Evolutionary conservation across 2,797 vertebrate species (phyloP).

Genomic region (Cetoscarus ocellatus): DNA sequence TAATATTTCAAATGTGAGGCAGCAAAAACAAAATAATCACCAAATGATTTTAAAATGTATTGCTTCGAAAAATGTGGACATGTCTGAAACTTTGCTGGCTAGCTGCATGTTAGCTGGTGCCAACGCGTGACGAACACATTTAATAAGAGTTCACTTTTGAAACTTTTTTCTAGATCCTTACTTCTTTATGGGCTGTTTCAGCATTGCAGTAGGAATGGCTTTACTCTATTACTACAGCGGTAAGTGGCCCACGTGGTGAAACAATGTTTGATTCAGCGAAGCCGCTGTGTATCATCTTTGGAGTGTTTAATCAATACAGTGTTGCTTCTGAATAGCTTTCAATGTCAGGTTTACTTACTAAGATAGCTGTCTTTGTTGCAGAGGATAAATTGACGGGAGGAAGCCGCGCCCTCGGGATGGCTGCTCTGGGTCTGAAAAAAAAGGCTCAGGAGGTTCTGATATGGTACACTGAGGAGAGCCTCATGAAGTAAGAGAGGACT

Average conservation of each 20-base stretch:
- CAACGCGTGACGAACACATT: too few relatives aligned
- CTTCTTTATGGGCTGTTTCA: conserved; percentile 86
- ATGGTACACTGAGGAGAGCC: conserved; percentile 82
- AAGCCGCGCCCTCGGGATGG: conserved; percentile 81
- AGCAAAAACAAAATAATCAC: too few relatives aligned
- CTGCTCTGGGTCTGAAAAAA: conserved; percentile 81
- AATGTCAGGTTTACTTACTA: neutral
- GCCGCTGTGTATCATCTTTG: neutral
- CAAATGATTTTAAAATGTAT: too few relatives aligned
- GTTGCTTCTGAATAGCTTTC: neutral
- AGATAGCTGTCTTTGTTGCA: conserved; percentile 44
- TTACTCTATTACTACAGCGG: conserved; percentile 86
- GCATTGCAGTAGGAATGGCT: conserved; percentile 80
- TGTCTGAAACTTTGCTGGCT: too few relatives aligned
- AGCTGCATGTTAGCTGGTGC: too few relatives aligned
- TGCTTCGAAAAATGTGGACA: too few relatives aligned
- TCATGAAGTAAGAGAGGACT: conserved; percentile 58
- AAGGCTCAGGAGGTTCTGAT: conserved; percentile 84
- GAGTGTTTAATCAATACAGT: neutral
- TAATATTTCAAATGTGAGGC: too few relatives aligned
- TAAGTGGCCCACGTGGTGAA: conserved; percentile 45
- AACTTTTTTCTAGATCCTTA: conserved; percentile 71
- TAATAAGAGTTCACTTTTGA: neutral
- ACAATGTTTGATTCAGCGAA: neutral
- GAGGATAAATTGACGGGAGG: conserved; percentile 77